Evolutionary conservation across 2,113 vertebrate genomes (phyloP).

Genomic region (Ornithorhynchus anatinus): DNA sequence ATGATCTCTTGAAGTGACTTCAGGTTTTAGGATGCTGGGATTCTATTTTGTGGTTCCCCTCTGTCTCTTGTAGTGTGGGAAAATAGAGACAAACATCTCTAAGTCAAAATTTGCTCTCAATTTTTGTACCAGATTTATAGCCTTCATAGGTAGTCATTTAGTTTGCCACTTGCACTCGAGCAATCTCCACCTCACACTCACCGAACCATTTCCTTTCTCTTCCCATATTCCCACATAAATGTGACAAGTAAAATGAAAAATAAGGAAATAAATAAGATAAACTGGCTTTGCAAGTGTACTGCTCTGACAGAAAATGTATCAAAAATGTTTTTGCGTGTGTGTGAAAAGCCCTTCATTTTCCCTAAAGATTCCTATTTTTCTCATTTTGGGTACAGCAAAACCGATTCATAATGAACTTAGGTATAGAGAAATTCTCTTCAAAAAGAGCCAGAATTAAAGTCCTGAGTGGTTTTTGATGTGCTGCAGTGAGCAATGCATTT

Average conservation of each 20-base stretch:
- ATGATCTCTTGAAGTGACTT: too few relatives aligned
- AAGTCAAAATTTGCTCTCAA: neutral
- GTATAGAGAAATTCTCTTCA: neutral
- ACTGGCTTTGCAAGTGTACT: neutral
- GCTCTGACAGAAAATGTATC: neutral
- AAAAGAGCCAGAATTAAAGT: neutral
- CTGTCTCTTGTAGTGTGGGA: too few relatives aligned
- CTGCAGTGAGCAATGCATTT: neutral
- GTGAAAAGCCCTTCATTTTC: neutral
- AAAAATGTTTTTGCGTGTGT: too few relatives aligned
- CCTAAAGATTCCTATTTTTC: neutral
- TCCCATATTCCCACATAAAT: neutral
- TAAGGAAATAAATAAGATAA: neutral
- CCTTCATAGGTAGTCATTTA: neutral
- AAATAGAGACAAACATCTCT: neutral
- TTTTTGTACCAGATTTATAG: neutral
- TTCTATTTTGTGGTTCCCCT: too few relatives aligned
- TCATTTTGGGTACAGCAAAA: neutral
- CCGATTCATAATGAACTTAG: neutral
- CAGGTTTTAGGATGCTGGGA: too few relatives aligned
- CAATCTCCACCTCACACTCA: neutral
- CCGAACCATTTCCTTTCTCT: neutral
- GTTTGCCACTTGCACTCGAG: neutral
- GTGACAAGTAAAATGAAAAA: neutral
- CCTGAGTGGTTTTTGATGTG: neutral